A percentile compares a stretch with the other conserved stretches of the same genome.
Conservation (phyloP, 2,888 invertebrate genomes). For the Synanthedon tipuliformis region DNA sequence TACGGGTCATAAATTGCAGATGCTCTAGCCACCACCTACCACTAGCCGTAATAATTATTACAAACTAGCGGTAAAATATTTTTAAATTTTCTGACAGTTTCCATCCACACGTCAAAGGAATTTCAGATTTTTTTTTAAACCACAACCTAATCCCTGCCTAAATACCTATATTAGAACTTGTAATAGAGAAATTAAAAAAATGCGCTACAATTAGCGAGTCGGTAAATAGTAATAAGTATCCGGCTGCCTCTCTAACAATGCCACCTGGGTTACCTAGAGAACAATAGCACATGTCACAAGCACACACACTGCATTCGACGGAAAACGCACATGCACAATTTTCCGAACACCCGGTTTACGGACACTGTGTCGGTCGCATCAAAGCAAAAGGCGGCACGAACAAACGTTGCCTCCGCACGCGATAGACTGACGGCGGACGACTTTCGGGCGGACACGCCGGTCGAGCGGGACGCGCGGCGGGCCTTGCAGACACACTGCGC, state of each 20-base stretch:
- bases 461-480: conserved; percentile 58
- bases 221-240: conserved; percentile 41
- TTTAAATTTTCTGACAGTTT: background rate
- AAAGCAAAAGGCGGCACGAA: conserved; percentile 57
- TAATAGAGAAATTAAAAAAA: conserved; percentile 42
- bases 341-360: conserved; percentile 65
- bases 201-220: conserved; percentile 36
- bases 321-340: conserved; percentile 71
- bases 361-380: conserved; percentile 66
- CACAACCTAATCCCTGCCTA: conserved; percentile 19
- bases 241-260: conserved; percentile 52
- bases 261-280: conserved; percentile 60
- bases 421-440: conserved; percentile 57
- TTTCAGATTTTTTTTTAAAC: conserved; percentile 14
- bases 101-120: conserved; percentile 7
- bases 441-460: conserved; percentile 41
- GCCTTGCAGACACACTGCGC: conserved; percentile 60
- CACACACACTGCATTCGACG: conserved; percentile 66
- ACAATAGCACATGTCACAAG: conserved; percentile 69
- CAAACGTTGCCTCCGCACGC: conserved; percentile 61
- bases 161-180: conserved; percentile 29
- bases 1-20: conserved; percentile 43
- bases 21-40: conserved; percentile 19
- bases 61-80: background rate
- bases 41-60: conserved; percentile 14